phyloP scores from a whole-genome alignment of 2,113 vertebrate species.

The Gavialis gangeticus region DNA sequence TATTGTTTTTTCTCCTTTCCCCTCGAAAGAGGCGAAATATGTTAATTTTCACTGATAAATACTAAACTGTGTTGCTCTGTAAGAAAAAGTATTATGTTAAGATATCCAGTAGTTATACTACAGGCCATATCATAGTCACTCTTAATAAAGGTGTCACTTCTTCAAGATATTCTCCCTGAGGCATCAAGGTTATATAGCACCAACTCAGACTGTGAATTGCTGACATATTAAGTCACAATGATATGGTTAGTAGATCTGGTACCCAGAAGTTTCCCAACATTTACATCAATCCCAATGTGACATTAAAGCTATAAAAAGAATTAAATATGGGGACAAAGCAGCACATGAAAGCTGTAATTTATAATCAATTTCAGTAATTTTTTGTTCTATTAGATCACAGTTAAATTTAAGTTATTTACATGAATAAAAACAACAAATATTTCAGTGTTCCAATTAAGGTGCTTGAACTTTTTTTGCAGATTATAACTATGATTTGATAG shows the following conservation, averaged over 20 bases:
- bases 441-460: background rate
- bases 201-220: background rate
- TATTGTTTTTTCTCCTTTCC: background rate
- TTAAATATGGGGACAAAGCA: background rate
- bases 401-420: background rate
- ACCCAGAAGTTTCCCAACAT: fast-evolving
- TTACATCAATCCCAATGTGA: background rate
- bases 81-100: background rate
- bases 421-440: background rate
- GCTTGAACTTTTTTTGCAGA: background rate
- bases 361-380: too few species aligned
- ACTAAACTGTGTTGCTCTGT: background rate
- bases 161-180: background rate
- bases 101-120: background rate
- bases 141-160: background rate
- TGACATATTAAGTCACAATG: background rate
- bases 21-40: background rate
- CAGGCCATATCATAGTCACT: background rate
- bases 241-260: background rate
- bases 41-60: background rate
- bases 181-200: background rate
- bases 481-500: background rate
- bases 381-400: too few species aligned
- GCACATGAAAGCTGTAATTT: background rate
- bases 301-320: background rate